phyloP scores from a whole-genome alignment of 92 coral and sea anemone genomes.

The Heteractis magnifica region DNA sequence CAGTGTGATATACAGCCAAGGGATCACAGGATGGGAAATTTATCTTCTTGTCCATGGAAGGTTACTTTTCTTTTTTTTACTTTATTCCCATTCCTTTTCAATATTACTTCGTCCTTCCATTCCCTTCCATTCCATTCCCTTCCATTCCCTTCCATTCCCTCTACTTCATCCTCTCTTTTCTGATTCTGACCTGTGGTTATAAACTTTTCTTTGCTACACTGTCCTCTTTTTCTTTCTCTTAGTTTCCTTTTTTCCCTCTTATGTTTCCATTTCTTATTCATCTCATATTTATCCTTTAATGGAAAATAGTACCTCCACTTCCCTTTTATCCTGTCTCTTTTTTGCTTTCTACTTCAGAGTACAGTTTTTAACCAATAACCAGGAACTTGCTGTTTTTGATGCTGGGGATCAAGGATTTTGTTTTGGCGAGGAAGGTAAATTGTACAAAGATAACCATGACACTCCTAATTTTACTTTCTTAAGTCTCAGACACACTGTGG shows the following conservation, averaged over 20 bases:
- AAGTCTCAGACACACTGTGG: background rate
- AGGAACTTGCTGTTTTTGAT: constrained; percentile 67
- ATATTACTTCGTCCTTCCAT: background rate
- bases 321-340: background rate
- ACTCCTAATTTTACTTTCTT: background rate
- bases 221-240: background rate
- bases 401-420: constrained; percentile 62
- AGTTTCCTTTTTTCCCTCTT: background rate
- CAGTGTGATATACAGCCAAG: constrained; percentile 48
- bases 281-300: too few relatives aligned
- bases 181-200: too few relatives aligned
- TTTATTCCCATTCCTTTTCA: background rate
- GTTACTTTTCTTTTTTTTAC: constrained; percentile 23
- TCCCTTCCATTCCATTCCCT: too few relatives aligned
- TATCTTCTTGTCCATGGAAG: constrained; percentile 59
- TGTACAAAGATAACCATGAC: too few relatives aligned
- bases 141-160: background rate
- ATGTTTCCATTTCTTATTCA: background rate
- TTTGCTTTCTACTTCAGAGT: constrained; percentile 25
- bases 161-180: too few relatives aligned
- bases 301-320: background rate
- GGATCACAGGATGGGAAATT: constrained; percentile 57
- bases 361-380: constrained; percentile 49
- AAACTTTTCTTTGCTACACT: too few relatives aligned
- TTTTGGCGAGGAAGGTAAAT: constrained; percentile 71